Base-by-base conservation (phyloP, 2,797 vertebrate genomes). In the Anguilla marmorata region DNA sequence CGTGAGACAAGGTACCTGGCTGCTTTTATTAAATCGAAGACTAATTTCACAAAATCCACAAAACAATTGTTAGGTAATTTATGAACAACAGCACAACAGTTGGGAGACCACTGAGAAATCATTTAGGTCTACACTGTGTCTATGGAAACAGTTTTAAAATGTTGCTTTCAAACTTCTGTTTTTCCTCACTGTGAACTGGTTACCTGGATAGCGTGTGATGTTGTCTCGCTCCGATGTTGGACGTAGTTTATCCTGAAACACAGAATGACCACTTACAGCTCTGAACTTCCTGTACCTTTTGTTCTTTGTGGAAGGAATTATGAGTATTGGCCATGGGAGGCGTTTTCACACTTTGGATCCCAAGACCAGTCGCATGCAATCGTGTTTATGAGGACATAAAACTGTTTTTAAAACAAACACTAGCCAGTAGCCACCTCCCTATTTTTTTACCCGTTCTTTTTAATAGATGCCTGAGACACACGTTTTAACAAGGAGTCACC, bases 271-370 rank as follows among this genome's bases (percentile, higher is more conserved):
- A 37, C 30, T 41, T 58, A 16, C 56, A 58, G 74, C 33, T 41
- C 30, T 76, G 33, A 76, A 76, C 3, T 19, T 82, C 79, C 79
- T 48, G 79, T 1, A 48, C 24, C 79, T 82, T 56, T 58, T 84
- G 83, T 84, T 84, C 83, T 84, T 3, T 16, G 27, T 14, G 76
- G 50, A 21, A 87, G 21, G 85, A 87, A 91, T 91, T 91, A 27
- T 41, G 24, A 87, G 63, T 80, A 88, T 69, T 82, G 72, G 50
- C 52, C 50, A 87, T 92, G 90, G 90, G 89, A 90, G 86, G 90
- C 56, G 88, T 89, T 87, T 91, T 87, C 88, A 86, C 87, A 87
- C 45, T 50, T 80, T 80, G 37, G 14, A 2, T 45, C 45, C 82
- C 82, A 84, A 56, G 24, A 3, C 83, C 7, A 30, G 27, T 14